phyloP scores from a whole-genome alignment of 2,797 vertebrate species.

The Anguilla obscura region DNA sequence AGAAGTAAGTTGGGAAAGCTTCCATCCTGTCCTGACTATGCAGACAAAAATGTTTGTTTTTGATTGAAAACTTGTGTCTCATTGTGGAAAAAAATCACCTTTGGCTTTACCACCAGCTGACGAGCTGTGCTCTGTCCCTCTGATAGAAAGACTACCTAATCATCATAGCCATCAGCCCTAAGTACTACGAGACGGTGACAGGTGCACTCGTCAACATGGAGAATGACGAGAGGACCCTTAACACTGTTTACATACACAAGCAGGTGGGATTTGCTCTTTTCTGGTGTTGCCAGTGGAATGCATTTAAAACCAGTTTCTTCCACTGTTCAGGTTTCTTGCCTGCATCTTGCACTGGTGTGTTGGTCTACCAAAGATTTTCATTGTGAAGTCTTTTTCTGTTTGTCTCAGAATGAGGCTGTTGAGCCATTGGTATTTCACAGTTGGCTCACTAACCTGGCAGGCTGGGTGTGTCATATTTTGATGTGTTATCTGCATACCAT shows the following conservation, averaged over 20 bases:
- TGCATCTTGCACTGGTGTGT: not conserved
- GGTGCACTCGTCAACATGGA: constrained; percentile 60
- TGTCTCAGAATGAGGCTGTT: not conserved
- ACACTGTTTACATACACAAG: constrained; percentile 80
- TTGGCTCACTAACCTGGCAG: not conserved
- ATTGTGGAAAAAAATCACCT: not conserved
- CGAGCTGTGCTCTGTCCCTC: not conserved
- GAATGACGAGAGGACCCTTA: constrained; percentile 75
- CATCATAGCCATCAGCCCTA: constrained; percentile 82
- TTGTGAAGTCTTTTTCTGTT: too few species aligned
- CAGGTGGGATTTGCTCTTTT: constrained; percentile 61
- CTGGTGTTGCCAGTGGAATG: not conserved
- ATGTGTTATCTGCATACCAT: not conserved
- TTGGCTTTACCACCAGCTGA: not conserved
- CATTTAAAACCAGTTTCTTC: not conserved
- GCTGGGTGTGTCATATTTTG: not conserved
- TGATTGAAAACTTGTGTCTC: not conserved
- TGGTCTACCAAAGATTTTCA: not conserved
- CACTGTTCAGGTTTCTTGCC: not conserved
- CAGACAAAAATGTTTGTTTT: not conserved
- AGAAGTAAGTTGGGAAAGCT: not conserved
- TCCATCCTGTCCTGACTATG: not conserved
- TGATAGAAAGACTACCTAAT: constrained; percentile 78
- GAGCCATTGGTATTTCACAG: not conserved
- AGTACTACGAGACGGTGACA: constrained; percentile 75